phyloP scores from a whole-genome alignment of 2,113 vertebrate species.

The Tamias sibiricus region DNA sequence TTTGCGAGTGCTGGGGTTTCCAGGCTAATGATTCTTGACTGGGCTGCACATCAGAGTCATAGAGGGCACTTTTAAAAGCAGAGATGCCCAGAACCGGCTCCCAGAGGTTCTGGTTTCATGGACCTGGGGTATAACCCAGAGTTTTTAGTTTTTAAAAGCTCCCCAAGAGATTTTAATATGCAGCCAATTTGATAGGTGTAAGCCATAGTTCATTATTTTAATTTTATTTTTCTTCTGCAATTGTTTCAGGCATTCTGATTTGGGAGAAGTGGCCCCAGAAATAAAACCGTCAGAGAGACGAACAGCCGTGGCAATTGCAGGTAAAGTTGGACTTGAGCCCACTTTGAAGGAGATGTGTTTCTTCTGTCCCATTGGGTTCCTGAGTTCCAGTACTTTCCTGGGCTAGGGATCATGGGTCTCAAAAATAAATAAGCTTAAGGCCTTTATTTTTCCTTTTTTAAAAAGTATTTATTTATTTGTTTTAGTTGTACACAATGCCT shows the following conservation, averaged over 20 bases:
- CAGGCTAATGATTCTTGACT: neutral
- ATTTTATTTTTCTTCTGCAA: slow-evolving; percentile 69
- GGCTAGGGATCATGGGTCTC: neutral
- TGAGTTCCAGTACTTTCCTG: neutral
- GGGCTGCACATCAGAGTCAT: neutral
- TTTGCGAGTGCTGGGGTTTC: neutral
- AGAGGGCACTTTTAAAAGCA: neutral
- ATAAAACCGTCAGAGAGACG: slow-evolving; percentile 73
- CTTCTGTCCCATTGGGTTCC: neutral
- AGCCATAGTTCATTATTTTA: slow-evolving; percentile 42
- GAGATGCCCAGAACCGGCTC: neutral
- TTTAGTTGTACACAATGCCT: no score
- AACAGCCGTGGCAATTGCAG: slow-evolving; percentile 72
- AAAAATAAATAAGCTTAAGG: neutral
- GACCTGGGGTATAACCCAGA: neutral
- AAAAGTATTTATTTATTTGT: no score
- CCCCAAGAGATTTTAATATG: slow-evolving; percentile 30
- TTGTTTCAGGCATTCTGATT: slow-evolving; percentile 77
- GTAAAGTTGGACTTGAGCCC: slow-evolving; percentile 25
- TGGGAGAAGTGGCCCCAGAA: slow-evolving; percentile 78
- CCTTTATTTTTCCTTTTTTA: slow-evolving; percentile 20
- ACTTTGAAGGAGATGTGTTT: neutral
- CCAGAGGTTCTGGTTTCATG: neutral
- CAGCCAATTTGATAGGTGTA: neutral
- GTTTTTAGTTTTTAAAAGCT: slow-evolving; percentile 9